Conservation (phyloP, 2,113 vertebrate genomes). For the Pteruthius melanotis region DNA sequence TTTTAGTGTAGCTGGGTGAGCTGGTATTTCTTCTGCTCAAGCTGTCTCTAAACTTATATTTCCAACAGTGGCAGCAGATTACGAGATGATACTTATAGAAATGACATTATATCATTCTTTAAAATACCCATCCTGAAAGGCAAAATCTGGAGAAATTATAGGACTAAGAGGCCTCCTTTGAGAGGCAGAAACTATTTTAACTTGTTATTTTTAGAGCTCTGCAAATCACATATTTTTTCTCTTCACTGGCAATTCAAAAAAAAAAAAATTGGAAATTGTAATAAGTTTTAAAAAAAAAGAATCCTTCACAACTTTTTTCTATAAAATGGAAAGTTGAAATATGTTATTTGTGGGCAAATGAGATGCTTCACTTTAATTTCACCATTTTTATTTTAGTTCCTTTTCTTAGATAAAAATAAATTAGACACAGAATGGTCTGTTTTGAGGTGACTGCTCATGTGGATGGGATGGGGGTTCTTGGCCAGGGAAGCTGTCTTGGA, state of each 20-base stretch:
- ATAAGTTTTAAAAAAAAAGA: constrained; percentile 25
- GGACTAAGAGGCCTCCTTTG: constrained; percentile 56
- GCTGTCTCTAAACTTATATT: constrained; percentile 31
- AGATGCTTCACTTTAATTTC: constrained; percentile 36
- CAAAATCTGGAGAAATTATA: constrained; percentile 61
- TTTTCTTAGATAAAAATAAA: not conserved
- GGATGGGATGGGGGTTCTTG: not conserved
- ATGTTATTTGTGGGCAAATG: constrained; percentile 47
- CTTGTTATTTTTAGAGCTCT: constrained; percentile 62
- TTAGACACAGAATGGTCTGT: not conserved
- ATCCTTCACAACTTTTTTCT: constrained; percentile 23
- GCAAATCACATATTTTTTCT: constrained; percentile 58
- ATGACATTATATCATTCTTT: constrained; percentile 55
- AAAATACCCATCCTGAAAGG: constrained; percentile 57
- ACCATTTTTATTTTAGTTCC: not conserved
- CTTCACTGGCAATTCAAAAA: constrained; percentile 48
- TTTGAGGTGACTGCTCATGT: not conserved
- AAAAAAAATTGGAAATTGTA: constrained; percentile 41
- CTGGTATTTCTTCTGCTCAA: constrained; percentile 44
- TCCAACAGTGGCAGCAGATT: constrained; percentile 39
- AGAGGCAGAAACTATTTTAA: constrained; percentile 65
- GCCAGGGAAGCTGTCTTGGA: not conserved
- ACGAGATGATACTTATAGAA: constrained; percentile 34
- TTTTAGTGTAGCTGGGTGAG: not conserved
- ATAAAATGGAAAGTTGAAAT: constrained; percentile 36